Percentiles rank a stretch among this genome's conserved stretches.
Evolutionary conservation across 2,113 vertebrate species (phyloP).

Genomic region (Aptenodytes forsteri): DNA sequence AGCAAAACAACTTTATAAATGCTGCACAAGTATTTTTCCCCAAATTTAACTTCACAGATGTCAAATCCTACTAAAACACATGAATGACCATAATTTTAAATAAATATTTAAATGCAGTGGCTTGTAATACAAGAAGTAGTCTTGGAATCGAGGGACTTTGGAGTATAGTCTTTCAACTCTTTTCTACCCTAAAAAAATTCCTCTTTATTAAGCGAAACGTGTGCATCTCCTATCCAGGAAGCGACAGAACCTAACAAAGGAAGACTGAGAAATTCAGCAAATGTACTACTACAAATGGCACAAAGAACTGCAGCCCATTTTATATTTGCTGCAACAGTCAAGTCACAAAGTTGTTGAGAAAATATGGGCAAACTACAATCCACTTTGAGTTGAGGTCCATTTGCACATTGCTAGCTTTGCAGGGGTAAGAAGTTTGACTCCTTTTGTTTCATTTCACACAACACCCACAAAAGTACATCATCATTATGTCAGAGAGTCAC

Average conservation of each 20-base stretch:
- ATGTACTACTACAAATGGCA: not conserved
- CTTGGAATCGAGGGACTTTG: not conserved
- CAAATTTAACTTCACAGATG: not conserved
- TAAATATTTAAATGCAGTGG: not conserved
- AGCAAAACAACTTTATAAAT: not conserved
- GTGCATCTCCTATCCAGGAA: not conserved
- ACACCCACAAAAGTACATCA: not conserved
- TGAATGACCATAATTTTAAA: not conserved
- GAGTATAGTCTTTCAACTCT: not conserved
- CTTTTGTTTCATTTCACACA: not conserved
- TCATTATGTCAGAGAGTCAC: not conserved
- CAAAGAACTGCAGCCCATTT: not conserved
- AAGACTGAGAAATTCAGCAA: not conserved
- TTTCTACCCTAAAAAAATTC: not conserved
- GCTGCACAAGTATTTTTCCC: not conserved
- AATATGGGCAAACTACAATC: not conserved
- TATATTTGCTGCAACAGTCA: not conserved
- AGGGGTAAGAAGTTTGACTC: not conserved
- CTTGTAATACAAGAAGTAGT: not conserved
- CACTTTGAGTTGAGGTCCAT: rapidly evolving
- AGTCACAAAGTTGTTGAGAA: not conserved
- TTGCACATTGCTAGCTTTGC: not conserved
- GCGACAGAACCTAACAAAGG: not conserved
- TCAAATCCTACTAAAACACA: not conserved
- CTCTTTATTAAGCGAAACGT: not conserved